Conservation (phyloP, 1,140 invertebrate genomes). For the Helicoverpa zea region DNA sequence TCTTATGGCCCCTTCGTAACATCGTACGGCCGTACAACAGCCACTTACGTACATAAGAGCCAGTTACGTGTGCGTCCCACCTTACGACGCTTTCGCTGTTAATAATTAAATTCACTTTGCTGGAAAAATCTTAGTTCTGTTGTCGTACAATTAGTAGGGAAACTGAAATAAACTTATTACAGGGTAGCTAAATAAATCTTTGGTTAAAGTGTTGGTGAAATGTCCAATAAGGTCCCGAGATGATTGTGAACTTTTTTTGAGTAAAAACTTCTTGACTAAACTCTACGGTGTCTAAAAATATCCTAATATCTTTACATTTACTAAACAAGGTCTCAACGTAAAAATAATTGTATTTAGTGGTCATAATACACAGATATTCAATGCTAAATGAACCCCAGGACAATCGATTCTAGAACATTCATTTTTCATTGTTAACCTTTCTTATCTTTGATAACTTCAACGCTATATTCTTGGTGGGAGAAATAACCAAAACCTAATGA, state of each 20-base stretch:
- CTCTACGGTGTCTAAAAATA: background rate
- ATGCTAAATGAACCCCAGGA: too few species aligned
- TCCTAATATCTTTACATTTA: too few species aligned
- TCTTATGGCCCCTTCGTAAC: slow-evolving; percentile 13
- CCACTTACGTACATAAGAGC: slow-evolving; percentile 41
- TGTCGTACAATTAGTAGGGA: slow-evolving; percentile 16
- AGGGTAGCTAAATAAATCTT: slow-evolving; percentile 9
- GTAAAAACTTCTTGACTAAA: background rate
- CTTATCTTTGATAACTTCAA: too few species aligned
- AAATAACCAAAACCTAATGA: too few species aligned
- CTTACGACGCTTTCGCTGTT: slow-evolving; percentile 22
- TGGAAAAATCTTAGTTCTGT: slow-evolving; percentile 25
- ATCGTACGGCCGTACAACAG: slow-evolving; percentile 18
- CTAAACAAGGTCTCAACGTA: too few species aligned
- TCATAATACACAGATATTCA: too few species aligned
- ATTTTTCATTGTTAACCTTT: too few species aligned
- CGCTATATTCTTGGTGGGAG: too few species aligned
- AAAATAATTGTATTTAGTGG: too few species aligned
- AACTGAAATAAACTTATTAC: background rate
- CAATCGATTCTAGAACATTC: too few species aligned
- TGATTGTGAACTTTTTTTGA: background rate
- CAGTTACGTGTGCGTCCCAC: slow-evolving; percentile 40
- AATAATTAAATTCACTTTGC: slow-evolving; percentile 48
- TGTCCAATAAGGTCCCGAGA: too few species aligned
- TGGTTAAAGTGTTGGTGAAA: background rate